Conservation (phyloP, 2,888 invertebrate species). For the Hesperia comma region DNA sequence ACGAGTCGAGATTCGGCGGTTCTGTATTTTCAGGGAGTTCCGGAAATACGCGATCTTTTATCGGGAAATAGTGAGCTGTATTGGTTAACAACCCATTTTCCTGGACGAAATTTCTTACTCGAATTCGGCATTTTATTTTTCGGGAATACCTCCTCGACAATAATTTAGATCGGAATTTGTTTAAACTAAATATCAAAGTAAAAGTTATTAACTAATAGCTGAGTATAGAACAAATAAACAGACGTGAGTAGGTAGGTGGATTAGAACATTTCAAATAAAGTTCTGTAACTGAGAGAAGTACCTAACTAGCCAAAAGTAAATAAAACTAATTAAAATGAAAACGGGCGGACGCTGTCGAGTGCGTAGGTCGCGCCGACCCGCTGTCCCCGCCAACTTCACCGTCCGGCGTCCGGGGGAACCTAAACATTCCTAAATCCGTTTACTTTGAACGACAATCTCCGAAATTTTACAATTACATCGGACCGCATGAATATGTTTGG, state of each 20-base stretch:
- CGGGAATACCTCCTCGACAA: neutral
- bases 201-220: neutral
- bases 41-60: slow-evolving; percentile 4
- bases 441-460: slow-evolving; percentile 26
- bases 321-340: slow-evolving; percentile 5
- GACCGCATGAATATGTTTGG: slow-evolving; percentile 29
- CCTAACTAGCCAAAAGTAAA: neutral
- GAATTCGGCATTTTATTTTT: neutral
- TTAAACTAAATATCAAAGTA: neutral
- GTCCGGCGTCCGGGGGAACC: slow-evolving; percentile 7
- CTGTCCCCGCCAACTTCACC: slow-evolving; percentile 16
- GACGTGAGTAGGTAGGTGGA: no score
- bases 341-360: neutral
- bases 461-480: slow-evolving; percentile 31
- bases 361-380: neutral
- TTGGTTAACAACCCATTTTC: neutral
- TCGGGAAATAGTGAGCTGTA: neutral
- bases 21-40: neutral
- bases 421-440: slow-evolving; percentile 25
- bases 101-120: neutral
- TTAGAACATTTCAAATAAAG: no score
- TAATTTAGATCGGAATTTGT: neutral
- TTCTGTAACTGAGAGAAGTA: neutral
- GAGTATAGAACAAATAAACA: no score
- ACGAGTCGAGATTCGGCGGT: neutral